phyloP scores from a whole-genome alignment of 2,797 vertebrate genomes.

The Oryzias dopingdopingensis region DNA sequence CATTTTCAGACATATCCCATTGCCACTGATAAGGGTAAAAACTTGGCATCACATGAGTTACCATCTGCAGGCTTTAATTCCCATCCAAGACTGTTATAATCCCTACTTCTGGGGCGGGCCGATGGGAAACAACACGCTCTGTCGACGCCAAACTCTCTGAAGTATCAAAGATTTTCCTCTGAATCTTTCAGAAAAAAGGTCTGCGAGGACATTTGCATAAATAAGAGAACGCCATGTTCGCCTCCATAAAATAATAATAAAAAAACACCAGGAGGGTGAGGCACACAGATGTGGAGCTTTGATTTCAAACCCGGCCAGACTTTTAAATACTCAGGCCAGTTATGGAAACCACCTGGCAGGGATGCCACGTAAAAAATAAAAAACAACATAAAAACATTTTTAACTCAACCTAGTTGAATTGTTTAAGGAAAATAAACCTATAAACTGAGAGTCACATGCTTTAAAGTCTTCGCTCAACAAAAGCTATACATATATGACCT shows the following conservation, averaged over 20 bases:
- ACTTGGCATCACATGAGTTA: constrained; percentile 65
- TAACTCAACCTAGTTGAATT: too few species aligned
- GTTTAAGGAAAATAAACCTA: too few species aligned
- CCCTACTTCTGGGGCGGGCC: constrained; percentile 47
- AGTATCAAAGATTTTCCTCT: constrained; percentile 10
- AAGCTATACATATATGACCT: too few species aligned
- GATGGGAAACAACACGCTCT: constrained; percentile 45
- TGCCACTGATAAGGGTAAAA: constrained; percentile 52
- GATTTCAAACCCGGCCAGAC: neutral
- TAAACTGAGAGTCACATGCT: too few species aligned
- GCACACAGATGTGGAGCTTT: too few species aligned
- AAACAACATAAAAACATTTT: too few species aligned
- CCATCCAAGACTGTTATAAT: constrained; percentile 62
- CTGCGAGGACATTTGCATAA: constrained; percentile 6
- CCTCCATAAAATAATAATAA: constrained; percentile 4
- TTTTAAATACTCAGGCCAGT: too few species aligned
- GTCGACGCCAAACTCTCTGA: constrained; percentile 5
- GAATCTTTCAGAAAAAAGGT: neutral
- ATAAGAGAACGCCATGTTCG: constrained; percentile 8
- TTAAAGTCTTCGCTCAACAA: too few species aligned
- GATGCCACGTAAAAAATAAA: too few species aligned
- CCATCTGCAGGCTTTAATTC: constrained; percentile 71
- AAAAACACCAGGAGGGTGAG: neutral
- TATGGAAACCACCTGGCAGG: too few species aligned
- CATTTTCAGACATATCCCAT: constrained; percentile 35